A percentile compares a stretch with the other conserved stretches of the same genome.
phyloP scores from a whole-genome alignment of 2,888 invertebrate genomes.

The Balanococcus diminutus region DNA sequence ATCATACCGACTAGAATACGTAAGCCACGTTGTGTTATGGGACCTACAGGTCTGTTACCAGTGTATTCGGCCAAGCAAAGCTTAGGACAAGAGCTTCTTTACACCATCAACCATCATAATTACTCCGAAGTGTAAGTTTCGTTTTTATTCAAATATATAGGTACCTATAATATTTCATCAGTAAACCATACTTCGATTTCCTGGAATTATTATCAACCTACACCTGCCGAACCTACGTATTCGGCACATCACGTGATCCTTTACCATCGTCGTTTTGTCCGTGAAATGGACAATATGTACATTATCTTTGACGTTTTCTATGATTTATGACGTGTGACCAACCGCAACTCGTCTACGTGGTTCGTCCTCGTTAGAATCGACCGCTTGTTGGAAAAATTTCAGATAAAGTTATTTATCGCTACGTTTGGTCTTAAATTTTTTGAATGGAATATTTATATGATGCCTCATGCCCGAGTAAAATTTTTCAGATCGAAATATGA shows the following conservation, averaged over 20 bases:
- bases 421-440: neutral
- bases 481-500: no score
- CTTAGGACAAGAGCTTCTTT: conserved; percentile 80
- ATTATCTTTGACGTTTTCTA: neutral
- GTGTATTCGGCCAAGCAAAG: conserved; percentile 77
- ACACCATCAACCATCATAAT: conserved; percentile 73
- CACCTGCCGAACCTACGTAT: neutral
- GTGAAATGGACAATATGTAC: neutral
- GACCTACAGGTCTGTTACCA: conserved; percentile 84
- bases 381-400: neutral
- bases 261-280: neutral
- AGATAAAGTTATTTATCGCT: neutral
- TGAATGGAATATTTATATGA: neutral
- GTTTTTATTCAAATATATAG: no score
- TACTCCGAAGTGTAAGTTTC: conserved; percentile 70
- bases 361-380: neutral
- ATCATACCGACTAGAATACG: conserved; percentile 72
- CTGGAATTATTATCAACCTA: neutral
- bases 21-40: conserved; percentile 75
- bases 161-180: neutral
- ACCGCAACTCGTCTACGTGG: neutral
- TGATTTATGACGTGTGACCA: neutral
- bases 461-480: neutral
- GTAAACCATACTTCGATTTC: neutral
- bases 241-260: neutral